Percentiles rank a stretch among this genome's conserved stretches.
Evolutionary conservation across 2,113 vertebrate genomes (phyloP).

Genomic region (Dermatemys mawii): DNA sequence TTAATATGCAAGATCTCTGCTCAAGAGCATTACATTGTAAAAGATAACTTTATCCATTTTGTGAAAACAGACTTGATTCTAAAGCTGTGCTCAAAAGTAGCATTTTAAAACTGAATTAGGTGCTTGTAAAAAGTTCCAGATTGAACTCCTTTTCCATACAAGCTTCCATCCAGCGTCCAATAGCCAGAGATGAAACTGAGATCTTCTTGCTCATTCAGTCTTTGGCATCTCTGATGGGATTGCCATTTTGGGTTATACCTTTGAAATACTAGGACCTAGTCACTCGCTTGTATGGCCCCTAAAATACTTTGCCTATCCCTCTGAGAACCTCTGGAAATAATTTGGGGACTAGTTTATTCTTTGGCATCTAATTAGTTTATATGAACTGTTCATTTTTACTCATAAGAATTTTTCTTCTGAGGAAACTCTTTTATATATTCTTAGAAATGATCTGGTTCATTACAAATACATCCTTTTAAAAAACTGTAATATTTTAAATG

Average conservation of each 20-base stretch:
- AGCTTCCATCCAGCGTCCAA: not conserved
- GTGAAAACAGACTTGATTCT: not conserved
- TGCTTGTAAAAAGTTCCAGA: not conserved
- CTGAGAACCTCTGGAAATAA: not conserved
- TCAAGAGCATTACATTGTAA: not conserved
- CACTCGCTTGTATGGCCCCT: not conserved
- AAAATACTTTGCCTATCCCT: not conserved
- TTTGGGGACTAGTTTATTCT: not conserved
- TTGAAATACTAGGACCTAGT: too few relatives aligned
- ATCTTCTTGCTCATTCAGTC: not conserved
- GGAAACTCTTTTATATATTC: not conserved
- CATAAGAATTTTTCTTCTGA: not conserved
- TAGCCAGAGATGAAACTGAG: not conserved
- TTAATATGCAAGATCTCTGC: not conserved
- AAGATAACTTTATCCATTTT: not conserved
- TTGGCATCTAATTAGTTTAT: not conserved
- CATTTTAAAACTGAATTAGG: not conserved
- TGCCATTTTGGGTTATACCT: too few relatives aligned
- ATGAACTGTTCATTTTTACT: not conserved
- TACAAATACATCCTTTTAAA: rapidly evolving
- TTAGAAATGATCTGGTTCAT: not conserved
- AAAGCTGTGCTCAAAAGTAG: not conserved
- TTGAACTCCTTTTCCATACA: not conserved
- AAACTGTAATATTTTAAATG: not conserved
- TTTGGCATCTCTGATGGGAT: too few relatives aligned